A percentile compares a stretch with the other conserved stretches of the same genome.
These are phyloP conservation scores for Drosophila biarmipes DNA, from an alignment of 1,140 invertebrate species.

Conservation along the genomic window DNA sequence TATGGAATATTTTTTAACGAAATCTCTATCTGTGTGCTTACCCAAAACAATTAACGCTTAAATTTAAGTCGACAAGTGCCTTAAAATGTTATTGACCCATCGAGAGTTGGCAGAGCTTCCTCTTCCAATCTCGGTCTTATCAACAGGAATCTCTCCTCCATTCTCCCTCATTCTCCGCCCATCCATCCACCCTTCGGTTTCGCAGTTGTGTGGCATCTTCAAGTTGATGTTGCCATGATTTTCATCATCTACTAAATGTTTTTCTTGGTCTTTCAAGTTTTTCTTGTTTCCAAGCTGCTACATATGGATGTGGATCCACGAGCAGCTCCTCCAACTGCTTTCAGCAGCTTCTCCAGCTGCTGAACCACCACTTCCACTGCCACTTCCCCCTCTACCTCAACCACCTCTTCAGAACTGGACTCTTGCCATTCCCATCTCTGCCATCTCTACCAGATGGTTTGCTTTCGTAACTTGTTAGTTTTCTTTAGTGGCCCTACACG, in stretches of 20 bases:
- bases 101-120: conserved; percentile 6
- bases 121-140: conserved; percentile 24
- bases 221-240: conserved; percentile 79
- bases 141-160: neutral
- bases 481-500: conserved; percentile 73
- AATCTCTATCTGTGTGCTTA: neutral
- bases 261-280: conserved; percentile 74
- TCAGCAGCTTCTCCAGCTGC: conserved; percentile 34
- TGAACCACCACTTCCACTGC: conserved; percentile 11
- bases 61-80: conserved; percentile 1
- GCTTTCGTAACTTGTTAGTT: conserved; percentile 79
- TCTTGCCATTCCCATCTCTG: conserved; percentile 7
- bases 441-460: conserved; percentile 65
- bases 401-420: neutral
- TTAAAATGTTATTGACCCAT: conserved; percentile 34
- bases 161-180: conserved; percentile 2
- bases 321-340: conserved; percentile 28
- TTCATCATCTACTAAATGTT: conserved; percentile 82
- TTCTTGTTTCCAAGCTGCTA: conserved; percentile 52
- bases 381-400: conserved; percentile 3
- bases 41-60: conserved; percentile 29
- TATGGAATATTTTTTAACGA: neutral
- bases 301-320: conserved; percentile 17
- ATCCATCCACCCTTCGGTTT: neutral
- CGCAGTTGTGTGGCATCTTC: conserved; percentile 38